Conservation (phyloP, 30 jellyfish, hydroid and myxozoan genomes). For the Cassiopea xamachana region DNA sequence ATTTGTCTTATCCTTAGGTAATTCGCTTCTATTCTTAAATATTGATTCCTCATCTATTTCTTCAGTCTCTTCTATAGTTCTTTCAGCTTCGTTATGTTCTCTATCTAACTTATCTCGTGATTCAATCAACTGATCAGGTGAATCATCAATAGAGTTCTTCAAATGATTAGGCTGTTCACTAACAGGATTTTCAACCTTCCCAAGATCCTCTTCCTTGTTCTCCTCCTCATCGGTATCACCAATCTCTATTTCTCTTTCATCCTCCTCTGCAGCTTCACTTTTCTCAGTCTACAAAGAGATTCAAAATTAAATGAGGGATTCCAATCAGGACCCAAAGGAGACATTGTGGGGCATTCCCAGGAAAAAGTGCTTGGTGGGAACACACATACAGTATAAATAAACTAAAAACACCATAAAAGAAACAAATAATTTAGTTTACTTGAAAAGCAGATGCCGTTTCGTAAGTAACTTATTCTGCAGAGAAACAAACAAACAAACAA, state of each 20-base stretch:
- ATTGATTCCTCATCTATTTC: background rate
- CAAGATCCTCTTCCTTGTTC: background rate
- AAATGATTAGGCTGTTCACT: background rate
- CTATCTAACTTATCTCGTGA: background rate
- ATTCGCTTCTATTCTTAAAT: background rate
- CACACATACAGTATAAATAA: no score
- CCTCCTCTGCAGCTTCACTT: constrained; percentile 18
- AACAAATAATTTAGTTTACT: no score
- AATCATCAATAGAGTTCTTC: background rate
- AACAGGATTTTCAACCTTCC: background rate
- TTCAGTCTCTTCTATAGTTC: background rate
- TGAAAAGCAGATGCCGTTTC: no score
- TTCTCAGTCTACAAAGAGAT: constrained; percentile 17
- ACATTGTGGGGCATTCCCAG: no score
- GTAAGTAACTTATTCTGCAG: no score
- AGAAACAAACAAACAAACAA: no score
- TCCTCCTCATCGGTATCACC: constrained; percentile 25
- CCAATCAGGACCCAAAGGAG: no score
- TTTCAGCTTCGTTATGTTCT: background rate
- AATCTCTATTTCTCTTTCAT: constrained; percentile 44
- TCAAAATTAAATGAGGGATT: background rate
- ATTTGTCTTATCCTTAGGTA: background rate
- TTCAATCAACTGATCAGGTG: constrained; percentile 8
- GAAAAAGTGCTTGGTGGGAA: no score
- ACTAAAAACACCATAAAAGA: no score